Evolutionary conservation across 2,888 invertebrate species (phyloP).

Genomic region (Tortricodes alternella): DNA sequence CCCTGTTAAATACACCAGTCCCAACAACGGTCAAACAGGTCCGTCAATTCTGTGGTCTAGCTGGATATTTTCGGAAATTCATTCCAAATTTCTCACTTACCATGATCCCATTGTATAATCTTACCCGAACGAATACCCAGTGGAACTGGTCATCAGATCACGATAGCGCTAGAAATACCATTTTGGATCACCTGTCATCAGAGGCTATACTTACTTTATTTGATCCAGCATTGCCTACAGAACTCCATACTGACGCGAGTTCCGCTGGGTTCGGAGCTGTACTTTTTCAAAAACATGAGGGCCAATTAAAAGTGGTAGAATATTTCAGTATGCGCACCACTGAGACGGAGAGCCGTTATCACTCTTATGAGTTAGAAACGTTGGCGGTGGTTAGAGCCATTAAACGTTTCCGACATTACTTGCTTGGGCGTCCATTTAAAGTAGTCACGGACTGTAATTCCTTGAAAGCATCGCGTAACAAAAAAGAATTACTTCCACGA

Average conservation of each 20-base stretch:
- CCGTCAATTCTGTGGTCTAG: slow-evolving; percentile 24
- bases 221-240: not conserved
- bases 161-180: not conserved
- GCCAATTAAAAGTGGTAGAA: not conserved
- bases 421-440: slow-evolving; percentile 27
- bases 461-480: not conserved
- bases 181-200: not conserved
- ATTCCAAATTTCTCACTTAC: slow-evolving; percentile 5
- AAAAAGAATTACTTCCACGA: not conserved
- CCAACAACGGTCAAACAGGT: too few species aligned
- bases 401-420: slow-evolving; percentile 26
- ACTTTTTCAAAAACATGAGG: not conserved
- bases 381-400: not conserved
- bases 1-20: too few species aligned
- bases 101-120: not conserved
- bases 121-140: not conserved
- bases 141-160: not conserved
- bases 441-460: slow-evolving; percentile 11
- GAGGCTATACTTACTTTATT: not conserved
- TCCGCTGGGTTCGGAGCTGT: not conserved
- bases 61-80: slow-evolving; percentile 31
- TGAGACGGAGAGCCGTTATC: not conserved
- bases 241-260: not conserved
- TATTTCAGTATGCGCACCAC: not conserved
- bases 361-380: not conserved